Conservation (phyloP, 1,140 invertebrate species). For the Periplaneta americana region DNA sequence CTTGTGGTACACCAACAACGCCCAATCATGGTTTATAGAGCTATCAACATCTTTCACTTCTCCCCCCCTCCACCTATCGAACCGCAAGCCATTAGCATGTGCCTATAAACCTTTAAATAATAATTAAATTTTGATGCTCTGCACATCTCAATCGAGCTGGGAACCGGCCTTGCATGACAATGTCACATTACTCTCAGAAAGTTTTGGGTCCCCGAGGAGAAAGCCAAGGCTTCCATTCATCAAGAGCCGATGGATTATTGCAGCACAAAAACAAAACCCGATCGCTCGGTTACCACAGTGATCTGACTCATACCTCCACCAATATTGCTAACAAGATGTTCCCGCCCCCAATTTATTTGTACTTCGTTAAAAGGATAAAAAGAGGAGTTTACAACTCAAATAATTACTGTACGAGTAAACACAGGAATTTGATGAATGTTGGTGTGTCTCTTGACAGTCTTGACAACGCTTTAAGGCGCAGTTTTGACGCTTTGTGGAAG, state of each 20-base stretch:
- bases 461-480: too few relatives aligned
- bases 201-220: conserved; percentile 5
- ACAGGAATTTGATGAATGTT: too few relatives aligned
- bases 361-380: not conserved
- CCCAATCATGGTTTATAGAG: conserved; percentile 7
- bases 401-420: too few relatives aligned
- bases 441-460: too few relatives aligned
- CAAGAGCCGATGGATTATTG: not conserved
- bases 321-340: not conserved
- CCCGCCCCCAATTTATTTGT: not conserved
- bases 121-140: conserved; percentile 3
- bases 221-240: not conserved
- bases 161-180: not conserved
- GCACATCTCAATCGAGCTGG: not conserved
- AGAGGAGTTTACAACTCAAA: too few relatives aligned
- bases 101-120: conserved; percentile 8
- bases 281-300: not conserved
- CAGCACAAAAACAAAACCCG: not conserved
- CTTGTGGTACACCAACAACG: not conserved
- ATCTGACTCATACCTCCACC: too few relatives aligned
- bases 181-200: conserved; percentile 9
- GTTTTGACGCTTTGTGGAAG: too few relatives aligned
- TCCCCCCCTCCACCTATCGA: not conserved
- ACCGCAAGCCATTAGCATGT: not conserved
- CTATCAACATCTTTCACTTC: not conserved